Evolutionary conservation across 2,888 invertebrate species (phyloP).

Genomic region (Ormia ochracea): DNA sequence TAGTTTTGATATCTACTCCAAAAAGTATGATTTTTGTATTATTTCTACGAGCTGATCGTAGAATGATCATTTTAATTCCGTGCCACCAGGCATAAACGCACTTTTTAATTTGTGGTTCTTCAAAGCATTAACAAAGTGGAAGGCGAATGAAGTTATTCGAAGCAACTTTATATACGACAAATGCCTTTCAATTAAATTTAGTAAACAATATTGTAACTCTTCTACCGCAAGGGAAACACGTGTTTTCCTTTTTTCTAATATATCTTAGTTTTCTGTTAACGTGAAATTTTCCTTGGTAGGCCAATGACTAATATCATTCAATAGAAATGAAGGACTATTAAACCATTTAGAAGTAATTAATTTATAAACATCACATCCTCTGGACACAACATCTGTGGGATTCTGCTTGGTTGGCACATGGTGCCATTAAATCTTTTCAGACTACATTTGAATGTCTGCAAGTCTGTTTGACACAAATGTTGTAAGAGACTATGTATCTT

Average conservation of each 20-base stretch:
- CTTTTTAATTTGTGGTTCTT: not conserved
- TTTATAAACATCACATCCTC: not conserved
- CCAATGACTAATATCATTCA: not conserved
- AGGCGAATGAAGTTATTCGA: not conserved
- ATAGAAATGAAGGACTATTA: not conserved
- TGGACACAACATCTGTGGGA: not conserved
- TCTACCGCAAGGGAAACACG: not conserved
- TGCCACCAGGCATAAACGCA: too few relatives aligned
- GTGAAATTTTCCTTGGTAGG: constrained; percentile 12
- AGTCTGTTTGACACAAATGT: constrained; percentile 31
- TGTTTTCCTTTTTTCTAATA: not conserved
- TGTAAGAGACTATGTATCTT: not conserved
- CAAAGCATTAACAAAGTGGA: not conserved
- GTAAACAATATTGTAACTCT: not conserved
- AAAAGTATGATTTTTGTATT: too few relatives aligned
- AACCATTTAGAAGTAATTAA: not conserved
- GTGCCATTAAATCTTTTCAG: not conserved
- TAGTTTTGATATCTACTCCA: too few relatives aligned
- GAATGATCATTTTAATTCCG: too few relatives aligned
- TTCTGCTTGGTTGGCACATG: not conserved
- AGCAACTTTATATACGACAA: not conserved
- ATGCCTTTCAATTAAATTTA: not conserved
- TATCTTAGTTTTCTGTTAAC: constrained; percentile 8
- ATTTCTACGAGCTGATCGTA: too few relatives aligned
- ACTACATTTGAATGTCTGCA: not conserved